Percentiles rank a stretch among this genome's conserved stretches.
phyloP scores from a whole-genome alignment of 2,113 vertebrate species.

The Rana temporaria region DNA sequence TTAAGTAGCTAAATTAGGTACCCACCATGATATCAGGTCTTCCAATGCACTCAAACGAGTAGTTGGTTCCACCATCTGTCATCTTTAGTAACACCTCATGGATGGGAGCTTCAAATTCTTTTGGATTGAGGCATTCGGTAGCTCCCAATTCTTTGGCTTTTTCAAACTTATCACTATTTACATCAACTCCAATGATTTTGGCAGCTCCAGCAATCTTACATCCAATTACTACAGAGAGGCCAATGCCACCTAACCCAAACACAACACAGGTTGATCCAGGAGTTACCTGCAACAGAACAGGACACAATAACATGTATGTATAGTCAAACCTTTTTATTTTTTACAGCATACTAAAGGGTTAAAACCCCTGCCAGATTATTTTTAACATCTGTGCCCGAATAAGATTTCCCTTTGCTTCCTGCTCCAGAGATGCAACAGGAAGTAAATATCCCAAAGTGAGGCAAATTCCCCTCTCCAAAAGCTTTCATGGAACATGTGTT shows the following conservation, averaged over 20 bases:
- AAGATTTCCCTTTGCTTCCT: too few relatives aligned
- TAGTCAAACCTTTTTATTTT: background rate
- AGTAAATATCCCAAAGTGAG: too few relatives aligned
- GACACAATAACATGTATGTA: background rate
- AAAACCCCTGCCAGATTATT: too few relatives aligned
- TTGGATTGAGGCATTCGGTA: conserved; percentile 67
- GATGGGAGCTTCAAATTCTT: conserved; percentile 60
- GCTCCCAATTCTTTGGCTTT: conserved; percentile 56
- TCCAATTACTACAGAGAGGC: conserved; percentile 56
- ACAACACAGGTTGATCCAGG: conserved; percentile 59
- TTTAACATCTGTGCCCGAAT: too few relatives aligned
- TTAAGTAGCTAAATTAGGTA: background rate
- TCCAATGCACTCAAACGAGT: conserved; percentile 73
- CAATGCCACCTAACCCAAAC: conserved; percentile 60
- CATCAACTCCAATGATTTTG: conserved; percentile 57
- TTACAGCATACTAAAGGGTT: too few relatives aligned
- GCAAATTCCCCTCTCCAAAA: too few relatives aligned
- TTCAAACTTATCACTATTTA: conserved; percentile 56
- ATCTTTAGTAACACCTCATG: conserved; percentile 70
- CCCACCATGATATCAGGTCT: conserved; percentile 69
- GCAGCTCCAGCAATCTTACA: conserved; percentile 57
- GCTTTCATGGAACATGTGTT: too few relatives aligned
- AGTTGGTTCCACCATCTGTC: conserved; percentile 72
- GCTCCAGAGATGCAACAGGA: too few relatives aligned
- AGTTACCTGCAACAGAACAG: conserved; percentile 48